A percentile compares a stretch with the other conserved stretches of the same genome.
These are phyloP conservation scores for Periophthalmus magnuspinnatus DNA, from an alignment of 2,797 vertebrate genomes.

Conservation along the genomic window DNA sequence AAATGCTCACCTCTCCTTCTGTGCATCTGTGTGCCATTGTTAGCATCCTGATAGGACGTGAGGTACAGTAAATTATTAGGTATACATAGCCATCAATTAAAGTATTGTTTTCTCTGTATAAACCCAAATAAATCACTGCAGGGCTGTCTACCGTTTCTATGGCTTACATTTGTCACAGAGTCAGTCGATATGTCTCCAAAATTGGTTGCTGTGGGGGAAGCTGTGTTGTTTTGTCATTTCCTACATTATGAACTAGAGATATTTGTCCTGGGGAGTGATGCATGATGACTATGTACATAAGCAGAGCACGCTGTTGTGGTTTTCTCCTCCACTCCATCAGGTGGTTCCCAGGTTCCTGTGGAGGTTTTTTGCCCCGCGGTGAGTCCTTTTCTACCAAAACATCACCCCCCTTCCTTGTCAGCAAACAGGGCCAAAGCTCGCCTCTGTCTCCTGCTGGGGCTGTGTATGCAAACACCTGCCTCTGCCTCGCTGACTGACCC, in stretches of 20 bases:
- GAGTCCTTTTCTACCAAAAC: constrained; percentile 56
- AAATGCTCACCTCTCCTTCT: constrained; percentile 37
- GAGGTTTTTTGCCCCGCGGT: constrained; percentile 49
- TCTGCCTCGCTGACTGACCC: constrained; percentile 63
- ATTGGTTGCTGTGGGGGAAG: constrained; percentile 30
- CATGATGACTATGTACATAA: constrained; percentile 40
- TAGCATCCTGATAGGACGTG: constrained; percentile 44
- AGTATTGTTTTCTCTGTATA: constrained; percentile 26
- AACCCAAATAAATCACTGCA: constrained; percentile 48
- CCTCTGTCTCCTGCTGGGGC: constrained; percentile 53
- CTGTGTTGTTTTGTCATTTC: constrained; percentile 26
- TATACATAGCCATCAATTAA: constrained; percentile 47
- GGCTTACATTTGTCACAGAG: constrained; percentile 31
- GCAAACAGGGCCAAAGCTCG: constrained; percentile 50
- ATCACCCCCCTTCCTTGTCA: constrained; percentile 42
- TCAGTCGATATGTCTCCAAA: constrained; percentile 39
- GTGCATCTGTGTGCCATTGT: constrained; percentile 34
- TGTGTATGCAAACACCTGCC: constrained; percentile 59
- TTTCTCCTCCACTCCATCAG: constrained; percentile 37
- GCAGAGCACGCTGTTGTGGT: constrained; percentile 18
- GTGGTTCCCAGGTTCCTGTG: constrained; percentile 45
- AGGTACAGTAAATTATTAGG: constrained; percentile 41
- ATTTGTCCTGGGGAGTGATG: constrained; percentile 59
- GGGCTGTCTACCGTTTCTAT: constrained; percentile 26
- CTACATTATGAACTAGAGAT: constrained; percentile 21